Conservation (phyloP, 23 tunicate species). For the Trididemnum clinides region DNA sequence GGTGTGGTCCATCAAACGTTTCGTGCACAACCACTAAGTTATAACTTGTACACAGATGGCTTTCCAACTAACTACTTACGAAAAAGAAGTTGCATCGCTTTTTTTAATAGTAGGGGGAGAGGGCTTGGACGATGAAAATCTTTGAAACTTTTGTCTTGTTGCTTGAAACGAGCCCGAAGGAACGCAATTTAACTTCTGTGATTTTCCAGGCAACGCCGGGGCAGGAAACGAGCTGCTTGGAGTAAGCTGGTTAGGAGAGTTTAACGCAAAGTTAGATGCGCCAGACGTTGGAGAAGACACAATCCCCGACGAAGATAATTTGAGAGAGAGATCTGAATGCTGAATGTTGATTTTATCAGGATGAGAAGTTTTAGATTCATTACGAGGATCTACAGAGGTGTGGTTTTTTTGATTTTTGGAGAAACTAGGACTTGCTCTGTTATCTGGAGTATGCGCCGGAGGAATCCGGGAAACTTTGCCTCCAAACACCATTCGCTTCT, state of each 20-base stretch:
- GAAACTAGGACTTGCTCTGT: neutral
- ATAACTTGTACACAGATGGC: too few relatives aligned
- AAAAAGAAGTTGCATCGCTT: neutral
- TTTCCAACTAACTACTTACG: too few relatives aligned
- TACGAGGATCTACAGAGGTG: neutral
- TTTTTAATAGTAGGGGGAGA: neutral
- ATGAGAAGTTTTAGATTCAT: neutral
- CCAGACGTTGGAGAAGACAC: slow-evolving; percentile 84
- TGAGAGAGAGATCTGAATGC: neutral
- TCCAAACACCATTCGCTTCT: neutral
- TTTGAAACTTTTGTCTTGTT: slow-evolving; percentile 72
- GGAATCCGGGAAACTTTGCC: neutral
- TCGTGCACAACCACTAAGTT: too few relatives aligned
- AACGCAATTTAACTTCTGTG: neutral
- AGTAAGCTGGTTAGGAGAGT: slow-evolving; percentile 76
- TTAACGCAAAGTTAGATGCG: slow-evolving; percentile 77
- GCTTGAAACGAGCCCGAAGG: slow-evolving; percentile 53
- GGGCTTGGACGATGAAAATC: slow-evolving; percentile 13
- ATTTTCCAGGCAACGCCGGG: neutral
- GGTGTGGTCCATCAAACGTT: too few relatives aligned
- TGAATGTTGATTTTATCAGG: slow-evolving; percentile 9
- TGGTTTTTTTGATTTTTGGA: neutral
- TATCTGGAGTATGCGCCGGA: neutral
- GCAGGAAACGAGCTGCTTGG: neutral
- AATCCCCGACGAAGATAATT: neutral